phyloP scores from a whole-genome alignment of 2,113 vertebrate genomes.

The Cinclus mexicanus region DNA sequence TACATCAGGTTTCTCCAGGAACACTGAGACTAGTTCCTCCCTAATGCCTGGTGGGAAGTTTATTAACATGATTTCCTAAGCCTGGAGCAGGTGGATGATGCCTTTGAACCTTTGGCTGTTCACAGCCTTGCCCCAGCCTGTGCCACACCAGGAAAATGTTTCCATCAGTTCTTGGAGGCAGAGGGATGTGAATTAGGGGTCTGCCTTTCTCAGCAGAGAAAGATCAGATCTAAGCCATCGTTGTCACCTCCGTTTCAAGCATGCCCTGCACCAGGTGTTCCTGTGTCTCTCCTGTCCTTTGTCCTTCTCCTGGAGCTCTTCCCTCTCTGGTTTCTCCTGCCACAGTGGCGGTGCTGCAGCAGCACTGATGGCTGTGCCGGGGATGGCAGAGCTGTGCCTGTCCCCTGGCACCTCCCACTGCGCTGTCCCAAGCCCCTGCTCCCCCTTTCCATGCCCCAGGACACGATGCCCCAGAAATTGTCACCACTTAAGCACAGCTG shows the following conservation, averaged over 20 bases:
- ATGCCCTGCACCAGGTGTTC: not conserved
- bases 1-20: not conserved
- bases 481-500: not conserved
- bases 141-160: not conserved
- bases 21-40: not conserved
- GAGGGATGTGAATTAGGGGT: not conserved
- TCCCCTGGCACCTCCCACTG: not conserved
- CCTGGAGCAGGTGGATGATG: not conserved
- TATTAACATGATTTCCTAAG: not conserved
- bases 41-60: not conserved
- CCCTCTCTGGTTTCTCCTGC: not conserved
- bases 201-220: not conserved
- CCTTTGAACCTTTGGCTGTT: not conserved
- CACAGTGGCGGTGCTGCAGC: fast-evolving
- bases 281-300: no score
- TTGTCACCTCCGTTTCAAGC: not conserved
- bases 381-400: not conserved
- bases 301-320: not conserved
- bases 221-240: not conserved
- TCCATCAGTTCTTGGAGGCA: not conserved
- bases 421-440: not conserved
- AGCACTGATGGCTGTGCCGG: fast-evolving
- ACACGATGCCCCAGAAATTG: not conserved
- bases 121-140: not conserved
- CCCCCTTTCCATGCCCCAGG: not conserved